Percentiles rank a stretch among this genome's conserved stretches.
phyloP scores from a whole-genome alignment of 64 coral and sea anemone species.

The Acropora tenuis region DNA sequence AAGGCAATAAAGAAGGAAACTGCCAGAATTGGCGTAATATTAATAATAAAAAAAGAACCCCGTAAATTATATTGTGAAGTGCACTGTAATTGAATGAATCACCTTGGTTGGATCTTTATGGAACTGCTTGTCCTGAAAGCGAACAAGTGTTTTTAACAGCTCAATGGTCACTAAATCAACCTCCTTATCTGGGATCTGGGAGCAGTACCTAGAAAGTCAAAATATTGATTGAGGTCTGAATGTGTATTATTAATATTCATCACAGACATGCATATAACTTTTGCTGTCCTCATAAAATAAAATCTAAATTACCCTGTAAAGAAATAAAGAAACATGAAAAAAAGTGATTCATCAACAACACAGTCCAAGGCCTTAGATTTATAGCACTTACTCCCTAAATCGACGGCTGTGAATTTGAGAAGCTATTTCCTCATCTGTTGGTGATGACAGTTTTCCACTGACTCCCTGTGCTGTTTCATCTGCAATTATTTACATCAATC shows the following conservation, averaged over 20 bases:
- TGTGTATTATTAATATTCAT: no score
- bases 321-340: no score
- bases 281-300: no score
- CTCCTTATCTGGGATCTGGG: conserved; percentile 87
- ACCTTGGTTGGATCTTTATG: conserved; percentile 98
- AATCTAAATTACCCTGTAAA: no score
- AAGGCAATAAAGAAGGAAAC: no score
- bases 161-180: conserved; percentile 72
- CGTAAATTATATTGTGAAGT: no score
- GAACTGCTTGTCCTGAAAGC: conserved; percentile 96
- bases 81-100: not conserved
- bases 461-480: not conserved
- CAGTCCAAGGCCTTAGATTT: not conserved
- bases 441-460: not conserved
- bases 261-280: no score
- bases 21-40: no score
- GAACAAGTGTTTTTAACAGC: conserved; percentile 82
- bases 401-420: conserved; percentile 87
- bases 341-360: no score
- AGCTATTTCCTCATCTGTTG: conserved; percentile 69
- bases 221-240: no score
- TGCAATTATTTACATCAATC: not conserved
- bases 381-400: conserved; percentile 82
- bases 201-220: conserved; percentile 83
- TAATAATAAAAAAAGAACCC: no score